Evolutionary conservation across 2,888 invertebrate species (phyloP), one percentile per base, ranked within the genome.

Genomic region (Linnaemya tessellans): DNA sequence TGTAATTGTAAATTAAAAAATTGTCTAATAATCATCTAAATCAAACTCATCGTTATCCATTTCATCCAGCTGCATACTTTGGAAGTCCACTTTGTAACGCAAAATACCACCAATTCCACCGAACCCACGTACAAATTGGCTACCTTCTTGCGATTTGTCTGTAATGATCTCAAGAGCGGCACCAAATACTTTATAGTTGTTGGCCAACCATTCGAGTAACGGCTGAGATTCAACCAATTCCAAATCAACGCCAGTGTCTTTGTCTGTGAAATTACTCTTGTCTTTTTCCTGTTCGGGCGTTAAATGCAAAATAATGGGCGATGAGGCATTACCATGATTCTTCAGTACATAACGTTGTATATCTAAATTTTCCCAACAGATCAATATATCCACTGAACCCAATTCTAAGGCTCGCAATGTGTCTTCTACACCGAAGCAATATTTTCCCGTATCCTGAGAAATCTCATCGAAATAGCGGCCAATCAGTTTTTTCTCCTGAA

Each of bases 291-390:
- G 99, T 91, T 99, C 99, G 0, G 99, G 99, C 70, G 98, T 98
- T 90, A 99, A 94, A 93, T 98, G 98, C 87, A 99, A 94, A 89
- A 99, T 96, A 91, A 97, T 98, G 86, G 95, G 95, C 87, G 92
- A 89, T 88, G 91, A 90, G 86, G 92, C 91, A 88, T 92, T 92
- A 15, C 95, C 94, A 93, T 98, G 98, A 90, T 98, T 98, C 92
- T 98, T 98, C 89, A 99, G 94, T 85, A 98, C 97, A 90, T 98
- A 98, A 94, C 99, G 95, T 93, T 98, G 98, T 90, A 99, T 98
- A 92, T 99, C 99, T 87, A 99, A 95, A 93, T 99, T 99, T 93
- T 99, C 99, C 99, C 99, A 99, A 92, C 99, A 99, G 91, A 99
- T 99, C 86, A 99, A 95, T 0, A 98, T 99, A 93, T 99, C 99